A percentile compares a stretch with the other conserved stretches of the same genome.
Conservation (phyloP, 37 sponge, comb jelly and placozoan genomes). For the Axinella damicornis region DNA sequence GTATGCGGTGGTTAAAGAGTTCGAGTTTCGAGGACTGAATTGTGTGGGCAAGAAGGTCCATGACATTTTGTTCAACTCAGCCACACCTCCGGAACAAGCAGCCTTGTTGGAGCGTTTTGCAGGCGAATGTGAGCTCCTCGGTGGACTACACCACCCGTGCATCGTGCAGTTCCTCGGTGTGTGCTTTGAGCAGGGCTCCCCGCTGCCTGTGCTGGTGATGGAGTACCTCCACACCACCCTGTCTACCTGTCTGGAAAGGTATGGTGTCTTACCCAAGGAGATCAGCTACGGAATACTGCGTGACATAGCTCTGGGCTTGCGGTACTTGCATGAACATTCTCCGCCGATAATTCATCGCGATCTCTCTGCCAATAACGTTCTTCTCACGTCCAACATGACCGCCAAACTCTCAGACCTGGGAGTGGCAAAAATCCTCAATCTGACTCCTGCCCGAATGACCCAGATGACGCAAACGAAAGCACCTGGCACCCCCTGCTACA, state of each 20-base stretch:
- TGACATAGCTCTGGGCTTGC: slow-evolving; percentile 36
- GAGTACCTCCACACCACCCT: slow-evolving; percentile 28
- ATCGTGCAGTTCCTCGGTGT: slow-evolving; percentile 53
- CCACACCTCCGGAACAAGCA: background rate
- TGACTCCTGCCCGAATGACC: slow-evolving; percentile 28
- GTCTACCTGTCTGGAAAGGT: slow-evolving; percentile 3
- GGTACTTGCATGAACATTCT: slow-evolving; percentile 18
- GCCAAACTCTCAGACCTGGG: slow-evolving; percentile 51
- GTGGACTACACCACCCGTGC: slow-evolving; percentile 27
- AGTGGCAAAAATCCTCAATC: slow-evolving; percentile 30
- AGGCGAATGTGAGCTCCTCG: slow-evolving; percentile 18
- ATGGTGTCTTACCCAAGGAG: background rate
- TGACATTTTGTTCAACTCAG: slow-evolving; percentile 3
- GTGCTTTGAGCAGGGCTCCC: background rate
- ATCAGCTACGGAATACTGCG: slow-evolving; percentile 35
- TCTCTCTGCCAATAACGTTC: slow-evolving; percentile 42
- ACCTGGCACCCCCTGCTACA: slow-evolving; percentile 33
- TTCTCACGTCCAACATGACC: slow-evolving; percentile 19
- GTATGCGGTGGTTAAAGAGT: slow-evolving; percentile 23
- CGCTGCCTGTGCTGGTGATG: slow-evolving; percentile 37
- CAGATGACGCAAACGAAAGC: slow-evolving; percentile 4
- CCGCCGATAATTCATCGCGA: slow-evolving; percentile 45
- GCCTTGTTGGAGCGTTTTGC: background rate
- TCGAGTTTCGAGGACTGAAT: slow-evolving; percentile 21
- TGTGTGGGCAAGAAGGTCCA: slow-evolving; percentile 55